A percentile compares a stretch with the other conserved stretches of the same genome.
Evolutionary conservation across 2,888 invertebrate species (phyloP).

Genomic region (Morpho achilles): DNA sequence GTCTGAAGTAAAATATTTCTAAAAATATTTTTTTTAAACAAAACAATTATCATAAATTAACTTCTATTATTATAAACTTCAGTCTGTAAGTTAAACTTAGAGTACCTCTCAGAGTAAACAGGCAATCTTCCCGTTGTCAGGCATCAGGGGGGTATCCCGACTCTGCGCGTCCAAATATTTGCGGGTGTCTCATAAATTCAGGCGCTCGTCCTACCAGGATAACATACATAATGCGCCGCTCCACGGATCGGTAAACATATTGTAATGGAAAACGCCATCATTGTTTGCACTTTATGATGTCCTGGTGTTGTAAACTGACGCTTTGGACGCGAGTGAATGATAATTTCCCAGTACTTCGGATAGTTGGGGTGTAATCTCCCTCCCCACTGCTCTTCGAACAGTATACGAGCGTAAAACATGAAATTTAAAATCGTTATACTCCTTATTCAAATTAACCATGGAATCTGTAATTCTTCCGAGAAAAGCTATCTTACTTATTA

Average conservation of each 20-base stretch:
- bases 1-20: too few species aligned
- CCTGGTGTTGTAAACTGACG: conserved; percentile 66
- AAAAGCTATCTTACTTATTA: too few species aligned
- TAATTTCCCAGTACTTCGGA: conserved; percentile 32
- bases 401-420: too few species aligned
- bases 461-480: too few species aligned
- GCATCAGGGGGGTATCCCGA: conserved; percentile 57
- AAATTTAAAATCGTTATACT: too few species aligned
- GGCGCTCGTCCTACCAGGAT: conserved; percentile 70
- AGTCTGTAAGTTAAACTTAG: too few species aligned
- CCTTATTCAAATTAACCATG: too few species aligned
- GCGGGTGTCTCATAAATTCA: conserved; percentile 74
- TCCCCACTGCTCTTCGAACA: too few species aligned
- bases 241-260: conserved; percentile 79
- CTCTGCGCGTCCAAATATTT: conserved; percentile 74
- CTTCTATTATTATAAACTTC: too few species aligned
- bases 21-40: too few species aligned
- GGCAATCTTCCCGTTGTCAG: conserved; percentile 76
- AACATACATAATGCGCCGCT: conserved; percentile 77
- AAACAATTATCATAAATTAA: too few species aligned
- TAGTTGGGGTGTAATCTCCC: neutral
- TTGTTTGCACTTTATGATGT: conserved; percentile 78
- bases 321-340: conserved; percentile 27
- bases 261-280: conserved; percentile 78
- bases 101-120: conserved; percentile 17